Percentiles rank a stretch among this genome's conserved stretches.
These are phyloP conservation scores for Mystacornis crossleyi DNA, from an alignment of 2,113 vertebrate genomes.

Conservation along the genomic window DNA sequence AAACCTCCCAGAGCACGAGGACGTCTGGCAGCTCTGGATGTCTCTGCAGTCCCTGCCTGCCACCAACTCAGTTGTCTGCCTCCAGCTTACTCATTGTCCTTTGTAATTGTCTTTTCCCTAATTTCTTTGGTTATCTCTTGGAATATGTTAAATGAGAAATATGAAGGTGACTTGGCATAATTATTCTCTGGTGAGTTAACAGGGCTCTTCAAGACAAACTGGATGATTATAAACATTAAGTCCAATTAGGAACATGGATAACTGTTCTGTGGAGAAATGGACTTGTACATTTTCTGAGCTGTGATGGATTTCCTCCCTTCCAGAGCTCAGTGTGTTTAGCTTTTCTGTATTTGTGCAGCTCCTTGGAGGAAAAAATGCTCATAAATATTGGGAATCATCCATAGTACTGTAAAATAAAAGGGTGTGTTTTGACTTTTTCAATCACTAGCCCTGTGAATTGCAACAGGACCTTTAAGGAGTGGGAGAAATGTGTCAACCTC, in stretches of 20 bases:
- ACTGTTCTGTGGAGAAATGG: not conserved
- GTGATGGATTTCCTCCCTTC: not conserved
- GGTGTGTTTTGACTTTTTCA: not conserved
- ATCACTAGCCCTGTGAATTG: not conserved
- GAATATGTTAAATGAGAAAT: not conserved
- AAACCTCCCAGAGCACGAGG: not conserved
- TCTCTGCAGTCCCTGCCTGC: not conserved
- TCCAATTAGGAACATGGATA: not conserved
- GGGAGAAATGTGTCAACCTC: not conserved
- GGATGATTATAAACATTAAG: not conserved
- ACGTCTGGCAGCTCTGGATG: not conserved
- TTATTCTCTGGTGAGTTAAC: not conserved
- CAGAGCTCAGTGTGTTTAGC: not conserved
- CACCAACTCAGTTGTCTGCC: not conserved
- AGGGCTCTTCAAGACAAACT: not conserved
- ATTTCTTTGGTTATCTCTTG: not conserved
- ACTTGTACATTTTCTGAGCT: not conserved
- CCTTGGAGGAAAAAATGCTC: not conserved
- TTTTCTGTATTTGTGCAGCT: not conserved
- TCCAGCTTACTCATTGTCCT: not conserved
- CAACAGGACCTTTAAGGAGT: not conserved
- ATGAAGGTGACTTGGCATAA: conserved; percentile 21
- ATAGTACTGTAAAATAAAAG: not conserved
- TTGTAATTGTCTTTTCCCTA: not conserved
- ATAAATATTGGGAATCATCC: not conserved